phyloP scores from a whole-genome alignment of 2,888 invertebrate species.

The Andricus curvator region DNA sequence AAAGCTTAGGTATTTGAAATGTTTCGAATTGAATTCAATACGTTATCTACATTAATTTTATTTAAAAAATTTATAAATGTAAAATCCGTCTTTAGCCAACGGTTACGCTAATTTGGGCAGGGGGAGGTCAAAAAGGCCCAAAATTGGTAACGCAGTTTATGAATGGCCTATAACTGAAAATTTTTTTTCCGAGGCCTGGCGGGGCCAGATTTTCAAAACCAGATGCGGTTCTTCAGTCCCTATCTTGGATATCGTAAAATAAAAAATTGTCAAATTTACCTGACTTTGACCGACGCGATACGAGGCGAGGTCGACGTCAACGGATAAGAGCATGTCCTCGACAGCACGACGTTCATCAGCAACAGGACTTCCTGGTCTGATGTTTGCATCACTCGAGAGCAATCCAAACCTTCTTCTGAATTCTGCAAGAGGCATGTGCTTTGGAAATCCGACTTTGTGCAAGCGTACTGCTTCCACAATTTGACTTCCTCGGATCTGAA shows the following conservation, averaged over 20 bases:
- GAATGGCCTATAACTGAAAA: too few relatives aligned
- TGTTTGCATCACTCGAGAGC: slow-evolving; percentile 78
- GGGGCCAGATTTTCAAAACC: background rate
- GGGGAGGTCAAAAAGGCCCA: too few relatives aligned
- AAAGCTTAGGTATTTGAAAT: too few relatives aligned
- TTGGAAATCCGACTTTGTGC: slow-evolving; percentile 96
- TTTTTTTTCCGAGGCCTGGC: too few relatives aligned
- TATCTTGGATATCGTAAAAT: background rate
- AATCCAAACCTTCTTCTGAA: slow-evolving; percentile 91
- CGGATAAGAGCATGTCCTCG: slow-evolving; percentile 89
- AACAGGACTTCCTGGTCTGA: slow-evolving; percentile 76
- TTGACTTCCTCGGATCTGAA: slow-evolving; percentile 92
- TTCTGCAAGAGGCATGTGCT: slow-evolving; percentile 92
- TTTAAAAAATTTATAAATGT: too few relatives aligned
- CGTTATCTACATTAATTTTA: too few relatives aligned
- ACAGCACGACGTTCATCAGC: slow-evolving; percentile 84
- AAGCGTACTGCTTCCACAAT: slow-evolving; percentile 92
- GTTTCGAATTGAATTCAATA: too few relatives aligned
- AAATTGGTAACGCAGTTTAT: too few relatives aligned
- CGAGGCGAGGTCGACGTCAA: slow-evolving; percentile 91
- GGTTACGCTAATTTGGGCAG: too few relatives aligned
- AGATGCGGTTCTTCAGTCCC: background rate
- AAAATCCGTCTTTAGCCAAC: too few relatives aligned
- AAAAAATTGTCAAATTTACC: slow-evolving; percentile 81
- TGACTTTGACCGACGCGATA: slow-evolving; percentile 95